Percentiles rank a stretch among this genome's conserved stretches.
Conservation (phyloP, 2,797 vertebrate genomes). For the Danio tinwini region DNA sequence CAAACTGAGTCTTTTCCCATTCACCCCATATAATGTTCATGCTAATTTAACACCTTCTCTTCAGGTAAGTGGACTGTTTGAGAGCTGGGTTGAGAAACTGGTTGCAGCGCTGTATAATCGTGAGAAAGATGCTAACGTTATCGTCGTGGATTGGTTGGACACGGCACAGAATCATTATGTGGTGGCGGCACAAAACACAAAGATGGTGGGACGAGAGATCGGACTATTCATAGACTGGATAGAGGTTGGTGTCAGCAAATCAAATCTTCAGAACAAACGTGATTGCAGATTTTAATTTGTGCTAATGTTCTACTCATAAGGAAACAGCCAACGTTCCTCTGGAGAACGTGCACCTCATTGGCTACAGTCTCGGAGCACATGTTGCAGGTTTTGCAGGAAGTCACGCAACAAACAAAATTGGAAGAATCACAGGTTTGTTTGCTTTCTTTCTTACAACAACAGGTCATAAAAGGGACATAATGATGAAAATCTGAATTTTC, state of each 20-base stretch:
- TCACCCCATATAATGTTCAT: not conserved
- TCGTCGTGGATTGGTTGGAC: conserved; percentile 83
- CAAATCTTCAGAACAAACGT: not conserved
- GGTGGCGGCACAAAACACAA: conserved; percentile 79
- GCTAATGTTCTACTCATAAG: conserved; percentile 59
- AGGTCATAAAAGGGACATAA: not conserved
- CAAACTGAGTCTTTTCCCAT: not conserved
- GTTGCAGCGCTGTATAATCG: conserved; percentile 77
- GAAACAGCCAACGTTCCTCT: conserved; percentile 75
- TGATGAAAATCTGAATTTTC: too few species aligned
- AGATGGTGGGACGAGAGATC: conserved; percentile 77
- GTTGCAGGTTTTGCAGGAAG: conserved; percentile 84
- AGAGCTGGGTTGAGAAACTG: conserved; percentile 81
- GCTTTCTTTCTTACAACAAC: not conserved
- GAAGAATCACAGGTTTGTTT: conserved; percentile 81
- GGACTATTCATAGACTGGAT: conserved; percentile 82
- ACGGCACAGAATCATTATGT: conserved; percentile 81
- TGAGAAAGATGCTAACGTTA: conserved; percentile 77
- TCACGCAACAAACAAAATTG: conserved; percentile 76
- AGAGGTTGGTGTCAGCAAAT: conserved; percentile 70
- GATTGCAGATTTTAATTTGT: not conserved
- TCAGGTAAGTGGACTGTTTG: conserved; percentile 82
- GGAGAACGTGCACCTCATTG: conserved; percentile 81
- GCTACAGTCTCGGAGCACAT: conserved; percentile 84
- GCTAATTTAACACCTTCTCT: not conserved